A percentile compares a stretch with the other conserved stretches of the same genome.
Conservation (phyloP, 2,888 invertebrate genomes). For the Acanthacorydalis orientalis region DNA sequence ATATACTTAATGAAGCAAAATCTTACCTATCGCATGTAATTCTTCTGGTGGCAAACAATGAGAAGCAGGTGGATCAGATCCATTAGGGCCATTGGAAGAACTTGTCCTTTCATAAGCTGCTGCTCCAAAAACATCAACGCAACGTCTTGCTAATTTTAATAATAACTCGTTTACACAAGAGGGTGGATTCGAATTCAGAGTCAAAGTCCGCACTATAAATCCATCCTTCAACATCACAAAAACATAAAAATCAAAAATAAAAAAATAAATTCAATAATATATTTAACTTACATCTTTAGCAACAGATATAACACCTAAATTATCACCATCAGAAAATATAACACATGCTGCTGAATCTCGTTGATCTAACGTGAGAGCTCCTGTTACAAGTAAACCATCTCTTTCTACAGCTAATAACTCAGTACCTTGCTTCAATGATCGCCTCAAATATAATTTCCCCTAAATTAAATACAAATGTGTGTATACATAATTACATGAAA, state of each 20-base stretch:
- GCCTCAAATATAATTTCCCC: constrained; percentile 69
- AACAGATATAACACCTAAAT: constrained; percentile 60
- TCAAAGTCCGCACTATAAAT: constrained; percentile 59
- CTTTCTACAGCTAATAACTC: constrained; percentile 37
- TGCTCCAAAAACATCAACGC: constrained; percentile 58
- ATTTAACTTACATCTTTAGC: constrained; percentile 51
- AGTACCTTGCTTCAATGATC: constrained; percentile 30
- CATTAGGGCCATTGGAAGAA: constrained; percentile 14
- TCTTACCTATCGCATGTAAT: constrained; percentile 3
- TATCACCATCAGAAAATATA: constrained; percentile 63
- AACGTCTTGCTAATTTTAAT: constrained; percentile 60
- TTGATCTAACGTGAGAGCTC: constrained; percentile 25
- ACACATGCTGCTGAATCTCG: constrained; percentile 33
- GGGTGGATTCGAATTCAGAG: constrained; percentile 39
- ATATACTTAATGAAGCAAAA: too few relatives aligned
- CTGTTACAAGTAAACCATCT: constrained; percentile 31
- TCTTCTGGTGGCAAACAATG: constrained; percentile 4
- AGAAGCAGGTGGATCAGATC: constrained; percentile 8
- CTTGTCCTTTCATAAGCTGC: constrained; percentile 40
- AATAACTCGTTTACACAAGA: constrained; percentile 46
- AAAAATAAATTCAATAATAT: neutral
- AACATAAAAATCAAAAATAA: constrained; percentile 3
- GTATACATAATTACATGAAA: constrained; percentile 1
- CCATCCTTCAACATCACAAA: constrained; percentile 40
- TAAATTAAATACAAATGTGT: constrained; percentile 24